Base-by-base conservation (phyloP, 2,797 vertebrate genomes). In the Chelon labrosus region DNA sequence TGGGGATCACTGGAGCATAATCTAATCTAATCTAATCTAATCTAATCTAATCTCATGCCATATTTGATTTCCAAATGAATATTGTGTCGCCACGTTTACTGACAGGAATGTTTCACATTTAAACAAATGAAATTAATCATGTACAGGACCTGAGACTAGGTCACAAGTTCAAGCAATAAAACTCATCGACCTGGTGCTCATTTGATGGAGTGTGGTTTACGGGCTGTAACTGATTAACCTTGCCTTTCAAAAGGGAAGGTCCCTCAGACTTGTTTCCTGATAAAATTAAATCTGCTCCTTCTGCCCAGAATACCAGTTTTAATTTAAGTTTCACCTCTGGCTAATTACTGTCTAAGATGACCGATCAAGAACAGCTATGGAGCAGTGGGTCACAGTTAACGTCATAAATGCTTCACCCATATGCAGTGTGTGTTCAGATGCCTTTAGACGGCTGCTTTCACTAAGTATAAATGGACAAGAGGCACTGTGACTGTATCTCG, bases 171-270 rank as follows among this genome's bases (percentile, higher is more conserved):
- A 51, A 53, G 16, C 42, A 5, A 19, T 60, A 27, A 82, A 35
- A 63, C 59, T 66, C 60, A 53, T 5, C 0, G 31, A 53, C 42
- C 38, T 19, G 2, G 19, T 6, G 25, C 31, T 25, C 12, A 4
- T 51, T 25, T n/a, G 62, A 44, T 47, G 64, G 51, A 71, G 41
- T 31, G 52, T 16, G 16, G 22, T 46, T 58, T 1, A 12, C 4
- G 10, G 47, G 42, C 16, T 52, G 63, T 25, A 68, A 65, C 72
- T 84, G 7, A 87, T 80, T 78, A 78, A 75, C 46, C 3, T 19
- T 70, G 50, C 47, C 7, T 70, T 64, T 64, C 71, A 68, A 74
- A 74, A 47, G 12, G 37, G 39, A 62, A 59, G 41, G 56, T 47
- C 25, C 20, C 52, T 67, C 57, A 5, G 31, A 25, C 39, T 35